A percentile compares a stretch with the other conserved stretches of the same genome.
phyloP scores from a whole-genome alignment of 2,888 invertebrate genomes.

The Diarsia rubi region DNA sequence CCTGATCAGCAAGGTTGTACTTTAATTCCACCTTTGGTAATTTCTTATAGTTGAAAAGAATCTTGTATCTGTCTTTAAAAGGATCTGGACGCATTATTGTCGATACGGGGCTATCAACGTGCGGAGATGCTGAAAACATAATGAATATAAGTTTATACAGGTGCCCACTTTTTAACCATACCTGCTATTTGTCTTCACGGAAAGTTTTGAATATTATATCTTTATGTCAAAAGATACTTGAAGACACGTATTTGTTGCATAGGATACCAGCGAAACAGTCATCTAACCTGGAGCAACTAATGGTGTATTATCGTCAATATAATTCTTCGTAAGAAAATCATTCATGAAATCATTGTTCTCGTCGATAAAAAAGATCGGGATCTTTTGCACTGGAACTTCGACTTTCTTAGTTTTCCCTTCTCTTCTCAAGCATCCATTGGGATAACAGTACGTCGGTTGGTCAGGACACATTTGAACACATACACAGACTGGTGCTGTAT shows the following conservation, averaged over 20 bases:
- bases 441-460: constrained; percentile 85
- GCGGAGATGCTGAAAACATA: constrained; percentile 45
- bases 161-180: background rate
- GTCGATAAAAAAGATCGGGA: constrained; percentile 74
- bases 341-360: constrained; percentile 72
- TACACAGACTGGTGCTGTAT: constrained; percentile 79
- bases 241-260: background rate
- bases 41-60: constrained; percentile 78
- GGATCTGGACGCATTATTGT: constrained; percentile 71
- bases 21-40: constrained; percentile 80
- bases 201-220: background rate
- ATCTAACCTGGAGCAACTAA: constrained; percentile 49
- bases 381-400: constrained; percentile 54
- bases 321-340: constrained; percentile 70
- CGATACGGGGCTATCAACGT: constrained; percentile 41
- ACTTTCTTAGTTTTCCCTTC: constrained; percentile 63
- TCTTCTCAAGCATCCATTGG: constrained; percentile 81
- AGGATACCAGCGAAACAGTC: background rate
- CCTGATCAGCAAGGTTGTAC: constrained; percentile 82
- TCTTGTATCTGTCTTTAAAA: constrained; percentile 79
- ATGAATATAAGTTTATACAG: background rate
- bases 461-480: constrained; percentile 84
- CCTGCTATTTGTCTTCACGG: background rate
- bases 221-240: background rate
- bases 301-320: constrained; percentile 61